A percentile compares a stretch with the other conserved stretches of the same genome.
phyloP scores from a whole-genome alignment of 92 coral and sea anemone genomes.

The Epizoanthus scotinus region DNA sequence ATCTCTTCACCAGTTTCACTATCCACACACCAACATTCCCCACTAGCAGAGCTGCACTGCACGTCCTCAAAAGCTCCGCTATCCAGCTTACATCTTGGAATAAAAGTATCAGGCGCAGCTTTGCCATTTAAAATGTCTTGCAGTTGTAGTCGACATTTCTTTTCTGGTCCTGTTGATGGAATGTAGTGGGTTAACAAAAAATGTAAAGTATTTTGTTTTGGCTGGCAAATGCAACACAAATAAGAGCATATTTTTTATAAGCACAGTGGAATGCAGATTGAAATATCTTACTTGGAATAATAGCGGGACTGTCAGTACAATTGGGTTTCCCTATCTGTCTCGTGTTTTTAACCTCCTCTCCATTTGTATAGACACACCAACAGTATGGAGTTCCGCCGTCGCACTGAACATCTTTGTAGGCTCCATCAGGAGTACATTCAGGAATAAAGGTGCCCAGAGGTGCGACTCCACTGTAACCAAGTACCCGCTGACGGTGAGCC shows the following conservation, averaged over 20 bases:
- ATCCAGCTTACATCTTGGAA: conserved; percentile 73
- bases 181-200: too few species aligned
- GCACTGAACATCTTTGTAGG: conserved; percentile 17
- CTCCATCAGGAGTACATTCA: conserved; percentile 9
- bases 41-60: conserved; percentile 63
- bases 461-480: conserved; percentile 30
- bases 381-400: neutral
- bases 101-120: conserved; percentile 53
- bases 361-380: conserved; percentile 34
- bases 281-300: too few species aligned
- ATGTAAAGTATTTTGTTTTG: too few species aligned
- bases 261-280: too few species aligned
- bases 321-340: conserved; percentile 25
- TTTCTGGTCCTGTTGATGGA: conserved; percentile 20
- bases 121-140: conserved; percentile 55
- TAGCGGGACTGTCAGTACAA: neutral
- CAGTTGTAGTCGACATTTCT: conserved; percentile 64
- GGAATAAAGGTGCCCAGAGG: conserved; percentile 28
- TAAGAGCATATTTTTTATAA: too few species aligned
- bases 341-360: conserved; percentile 16
- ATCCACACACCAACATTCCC: conserved; percentile 91
- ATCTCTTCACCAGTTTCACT: conserved; percentile 60
- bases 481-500: conserved; percentile 28
- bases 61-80: conserved; percentile 71
- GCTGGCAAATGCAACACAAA: neutral